Evolutionary conservation across 2,113 vertebrate species (phyloP).

Genomic region (Formicarius rufipectus): DNA sequence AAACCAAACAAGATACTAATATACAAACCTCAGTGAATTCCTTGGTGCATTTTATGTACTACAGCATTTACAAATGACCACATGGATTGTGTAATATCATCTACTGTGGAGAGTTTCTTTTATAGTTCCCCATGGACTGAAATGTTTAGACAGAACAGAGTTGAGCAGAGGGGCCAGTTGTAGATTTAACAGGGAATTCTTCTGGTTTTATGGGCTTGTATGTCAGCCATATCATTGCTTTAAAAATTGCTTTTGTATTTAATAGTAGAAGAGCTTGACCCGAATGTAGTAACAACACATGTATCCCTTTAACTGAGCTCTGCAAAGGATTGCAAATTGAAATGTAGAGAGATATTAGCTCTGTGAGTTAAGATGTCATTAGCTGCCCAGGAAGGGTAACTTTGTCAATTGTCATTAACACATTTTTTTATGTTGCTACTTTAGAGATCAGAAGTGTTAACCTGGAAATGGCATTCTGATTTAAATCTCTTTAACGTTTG

Average conservation of each 20-base stretch:
- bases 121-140: constrained; percentile 7
- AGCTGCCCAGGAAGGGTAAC: background rate
- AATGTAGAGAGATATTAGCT: background rate
- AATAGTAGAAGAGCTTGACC: constrained; percentile 29
- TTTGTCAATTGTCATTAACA: background rate
- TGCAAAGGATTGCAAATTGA: background rate
- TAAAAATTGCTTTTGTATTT: constrained; percentile 59
- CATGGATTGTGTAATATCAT: constrained; percentile 25
- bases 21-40: constrained; percentile 32
- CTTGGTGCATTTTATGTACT: constrained; percentile 15
- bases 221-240: constrained; percentile 32
- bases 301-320: background rate
- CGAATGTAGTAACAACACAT: background rate
- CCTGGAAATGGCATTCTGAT: background rate
- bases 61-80: constrained; percentile 56
- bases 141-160: constrained; percentile 38
- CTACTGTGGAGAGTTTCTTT: constrained; percentile 33
- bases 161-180: background rate
- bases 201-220: constrained; percentile 25
- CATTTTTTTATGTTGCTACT: background rate
- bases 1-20: constrained; percentile 29
- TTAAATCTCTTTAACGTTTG: background rate
- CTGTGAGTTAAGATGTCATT: background rate
- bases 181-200: constrained; percentile 30
- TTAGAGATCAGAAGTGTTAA: background rate